A percentile compares a stretch with the other conserved stretches of the same genome.
Conservation (phyloP, 2,113 vertebrate genomes). For the Craseonycteris thonglongyai region DNA sequence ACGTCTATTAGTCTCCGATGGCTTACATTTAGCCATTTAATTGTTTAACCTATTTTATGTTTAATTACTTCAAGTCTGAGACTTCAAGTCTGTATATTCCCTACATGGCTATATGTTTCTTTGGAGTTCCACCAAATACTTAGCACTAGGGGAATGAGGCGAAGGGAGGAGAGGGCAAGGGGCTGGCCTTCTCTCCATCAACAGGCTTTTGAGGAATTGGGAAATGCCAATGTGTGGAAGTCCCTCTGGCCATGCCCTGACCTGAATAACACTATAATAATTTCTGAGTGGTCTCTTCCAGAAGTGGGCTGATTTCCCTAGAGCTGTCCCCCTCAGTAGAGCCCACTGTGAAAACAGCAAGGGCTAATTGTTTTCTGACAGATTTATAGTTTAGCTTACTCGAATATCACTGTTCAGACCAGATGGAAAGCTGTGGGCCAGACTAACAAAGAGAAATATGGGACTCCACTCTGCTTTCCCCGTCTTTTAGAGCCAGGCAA, state of each 20-base stretch:
- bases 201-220: neutral
- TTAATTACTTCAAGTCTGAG: neutral
- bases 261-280: neutral
- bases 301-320: neutral
- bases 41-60: neutral
- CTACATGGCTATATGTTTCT: neutral
- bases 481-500: neutral
- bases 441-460: neutral
- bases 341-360: neutral
- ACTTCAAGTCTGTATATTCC: neutral
- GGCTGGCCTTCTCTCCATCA: neutral
- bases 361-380: conserved; percentile 50
- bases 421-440: neutral
- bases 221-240: neutral
- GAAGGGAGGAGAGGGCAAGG: neutral
- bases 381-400: conserved; percentile 42
- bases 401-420: neutral
- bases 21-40: neutral
- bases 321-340: neutral
- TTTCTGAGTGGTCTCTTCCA: neutral
- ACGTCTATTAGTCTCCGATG: neutral
- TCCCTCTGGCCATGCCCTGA: neutral
- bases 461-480: neutral
- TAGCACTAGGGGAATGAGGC: neutral
- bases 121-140: neutral